These are phyloP conservation scores for Drosophila fuyamai DNA, from an alignment of 1,140 invertebrate genomes.

Conservation along the genomic window DNA sequence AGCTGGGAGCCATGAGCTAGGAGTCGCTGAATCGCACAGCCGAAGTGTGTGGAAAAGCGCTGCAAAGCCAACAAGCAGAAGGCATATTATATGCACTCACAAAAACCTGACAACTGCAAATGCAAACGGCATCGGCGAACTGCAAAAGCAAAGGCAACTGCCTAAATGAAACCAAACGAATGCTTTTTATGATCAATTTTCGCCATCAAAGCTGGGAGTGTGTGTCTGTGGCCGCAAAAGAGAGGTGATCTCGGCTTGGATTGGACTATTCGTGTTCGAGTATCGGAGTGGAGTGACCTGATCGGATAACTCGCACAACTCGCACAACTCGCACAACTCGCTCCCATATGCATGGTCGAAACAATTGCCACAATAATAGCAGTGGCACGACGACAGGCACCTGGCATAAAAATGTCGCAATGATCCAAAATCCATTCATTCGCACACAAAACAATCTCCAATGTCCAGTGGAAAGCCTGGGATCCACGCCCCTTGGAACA, in stretches of 20 bases:
- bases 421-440: conserved; percentile 25
- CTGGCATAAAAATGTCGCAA: conserved; percentile 47
- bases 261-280: not conserved
- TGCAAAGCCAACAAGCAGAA: conserved; percentile 73
- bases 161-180: conserved; percentile 68
- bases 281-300: conserved; percentile 39
- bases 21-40: not conserved
- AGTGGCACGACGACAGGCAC: conserved; percentile 28
- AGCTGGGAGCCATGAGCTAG: too few relatives aligned
- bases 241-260: conserved; percentile 5
- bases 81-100: conserved; percentile 59
- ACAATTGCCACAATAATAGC: conserved; percentile 33
- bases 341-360: conserved; percentile 33
- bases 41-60: conserved; percentile 34
- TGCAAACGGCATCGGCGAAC: conserved; percentile 35
- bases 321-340: conserved; percentile 48
- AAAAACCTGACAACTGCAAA: conserved; percentile 62
- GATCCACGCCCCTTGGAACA: conserved; percentile 22
- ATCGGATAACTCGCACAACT: conserved; percentile 47
- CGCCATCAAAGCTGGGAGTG: conserved; percentile 12
- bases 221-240: not conserved
- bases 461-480: conserved; percentile 20
- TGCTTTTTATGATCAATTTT: conserved; percentile 64
- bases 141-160: conserved; percentile 15
- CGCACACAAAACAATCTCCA: not conserved